These are phyloP conservation scores for Caradrina kadenii DNA, from an alignment of 2,888 invertebrate genomes.

Conservation along the genomic window DNA sequence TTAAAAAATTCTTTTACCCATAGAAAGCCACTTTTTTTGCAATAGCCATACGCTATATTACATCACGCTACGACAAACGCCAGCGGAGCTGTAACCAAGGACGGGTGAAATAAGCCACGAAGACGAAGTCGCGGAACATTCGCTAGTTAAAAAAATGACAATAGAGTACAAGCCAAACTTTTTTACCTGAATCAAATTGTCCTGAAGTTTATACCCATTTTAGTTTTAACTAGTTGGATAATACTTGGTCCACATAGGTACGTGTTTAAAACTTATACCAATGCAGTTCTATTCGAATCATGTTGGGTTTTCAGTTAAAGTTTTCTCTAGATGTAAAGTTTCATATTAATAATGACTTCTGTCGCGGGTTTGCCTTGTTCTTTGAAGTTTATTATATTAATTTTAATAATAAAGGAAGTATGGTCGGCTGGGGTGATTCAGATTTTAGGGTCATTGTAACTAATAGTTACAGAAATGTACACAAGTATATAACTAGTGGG, in stretches of 20 bases:
- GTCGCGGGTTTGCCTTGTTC: conserved; percentile 3
- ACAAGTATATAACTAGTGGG: too few species aligned
- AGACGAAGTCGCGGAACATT: too few species aligned
- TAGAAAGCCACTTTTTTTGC: too few species aligned
- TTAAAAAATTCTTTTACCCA: too few species aligned
- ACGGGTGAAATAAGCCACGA: too few species aligned
- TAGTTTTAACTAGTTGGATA: conserved; percentile 36
- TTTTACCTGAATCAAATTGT: background rate
- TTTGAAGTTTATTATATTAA: background rate
- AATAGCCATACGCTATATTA: too few species aligned
- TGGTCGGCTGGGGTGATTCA: too few species aligned
- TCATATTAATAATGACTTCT: conserved; percentile 22
- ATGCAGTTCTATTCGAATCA: conserved; percentile 49
- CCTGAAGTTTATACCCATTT: conserved; percentile 17
- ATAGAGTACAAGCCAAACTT: background rate
- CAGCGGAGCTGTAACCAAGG: too few species aligned
- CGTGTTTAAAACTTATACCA: conserved; percentile 44
- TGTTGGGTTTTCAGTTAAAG: conserved; percentile 25
- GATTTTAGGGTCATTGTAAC: too few species aligned
- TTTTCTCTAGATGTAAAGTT: conserved; percentile 44
- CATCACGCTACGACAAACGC: too few species aligned
- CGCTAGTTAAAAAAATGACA: too few species aligned
- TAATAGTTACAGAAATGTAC: too few species aligned
- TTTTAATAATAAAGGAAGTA: background rate
- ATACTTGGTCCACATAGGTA: conserved; percentile 38